Evolutionary conservation across 2,797 vertebrate genomes (phyloP).

Genomic region (Jordanella pulchra): DNA sequence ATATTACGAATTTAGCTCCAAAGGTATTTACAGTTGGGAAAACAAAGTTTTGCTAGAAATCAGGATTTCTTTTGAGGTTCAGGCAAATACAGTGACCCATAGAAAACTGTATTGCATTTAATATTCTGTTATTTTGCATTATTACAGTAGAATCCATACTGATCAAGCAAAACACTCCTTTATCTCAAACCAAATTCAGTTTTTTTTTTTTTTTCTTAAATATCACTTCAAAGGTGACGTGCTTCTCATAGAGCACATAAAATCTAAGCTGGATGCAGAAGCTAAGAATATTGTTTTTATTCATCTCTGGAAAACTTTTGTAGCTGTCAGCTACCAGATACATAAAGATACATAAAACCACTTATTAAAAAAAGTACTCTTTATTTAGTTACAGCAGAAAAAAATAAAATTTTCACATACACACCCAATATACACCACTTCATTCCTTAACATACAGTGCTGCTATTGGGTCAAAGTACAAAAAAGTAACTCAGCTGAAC

Average conservation of each 20-base stretch:
- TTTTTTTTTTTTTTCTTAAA: neutral
- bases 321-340: neutral
- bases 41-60: neutral
- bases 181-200: neutral
- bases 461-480: too few species aligned
- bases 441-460: too few species aligned
- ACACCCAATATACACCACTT: too few species aligned
- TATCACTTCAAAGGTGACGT: neutral
- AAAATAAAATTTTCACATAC: too few species aligned
- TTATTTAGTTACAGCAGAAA: too few species aligned
- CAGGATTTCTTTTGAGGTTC: neutral
- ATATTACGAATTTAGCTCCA: slow-evolving; percentile 1
- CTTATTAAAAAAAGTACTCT: too few species aligned
- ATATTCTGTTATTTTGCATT: neutral
- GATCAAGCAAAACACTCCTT: neutral
- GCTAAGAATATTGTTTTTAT: neutral
- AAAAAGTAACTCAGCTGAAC: too few species aligned
- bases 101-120: neutral
- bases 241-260: neutral
- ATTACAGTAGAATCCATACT: neutral
- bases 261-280: neutral
- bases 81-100: neutral
- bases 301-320: neutral
- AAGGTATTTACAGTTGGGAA: neutral
- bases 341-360: too few species aligned